Conservation (phyloP, 2,113 vertebrate genomes). For the Gallinago media region DNA sequence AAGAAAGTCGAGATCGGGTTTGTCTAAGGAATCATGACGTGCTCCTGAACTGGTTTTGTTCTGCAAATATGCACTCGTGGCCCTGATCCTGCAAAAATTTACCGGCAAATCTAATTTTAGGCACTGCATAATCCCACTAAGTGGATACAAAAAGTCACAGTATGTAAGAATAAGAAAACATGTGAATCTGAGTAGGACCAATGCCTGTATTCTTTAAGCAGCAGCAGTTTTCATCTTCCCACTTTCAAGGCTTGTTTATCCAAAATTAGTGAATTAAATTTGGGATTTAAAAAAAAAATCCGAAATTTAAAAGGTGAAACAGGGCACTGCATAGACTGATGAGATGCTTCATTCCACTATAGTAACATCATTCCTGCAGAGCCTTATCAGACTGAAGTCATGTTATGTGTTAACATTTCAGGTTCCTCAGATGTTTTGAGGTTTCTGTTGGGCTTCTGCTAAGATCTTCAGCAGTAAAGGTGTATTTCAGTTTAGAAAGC, state of each 20-base stretch:
- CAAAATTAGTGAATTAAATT: neutral
- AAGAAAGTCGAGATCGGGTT: rapidly evolving
- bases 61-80: neutral
- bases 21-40: neutral
- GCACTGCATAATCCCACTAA: neutral
- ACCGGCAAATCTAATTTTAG: neutral
- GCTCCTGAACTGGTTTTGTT: neutral
- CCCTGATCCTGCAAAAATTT: neutral
- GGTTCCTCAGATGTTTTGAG: neutral
- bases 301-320: neutral
- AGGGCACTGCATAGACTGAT: neutral
- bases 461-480: neutral
- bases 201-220: neutral
- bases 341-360: too few species aligned
- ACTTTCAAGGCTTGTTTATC: neutral
- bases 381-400: neutral
- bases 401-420: neutral
- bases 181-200: neutral
- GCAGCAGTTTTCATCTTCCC: neutral
- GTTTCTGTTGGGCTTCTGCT: neutral
- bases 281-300: neutral
- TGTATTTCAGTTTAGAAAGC: neutral
- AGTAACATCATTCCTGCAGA: neutral
- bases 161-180: neutral
- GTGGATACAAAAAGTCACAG: neutral